Conservation (phyloP, 2,888 invertebrate genomes). For the Willowsia nigromaculata region DNA sequence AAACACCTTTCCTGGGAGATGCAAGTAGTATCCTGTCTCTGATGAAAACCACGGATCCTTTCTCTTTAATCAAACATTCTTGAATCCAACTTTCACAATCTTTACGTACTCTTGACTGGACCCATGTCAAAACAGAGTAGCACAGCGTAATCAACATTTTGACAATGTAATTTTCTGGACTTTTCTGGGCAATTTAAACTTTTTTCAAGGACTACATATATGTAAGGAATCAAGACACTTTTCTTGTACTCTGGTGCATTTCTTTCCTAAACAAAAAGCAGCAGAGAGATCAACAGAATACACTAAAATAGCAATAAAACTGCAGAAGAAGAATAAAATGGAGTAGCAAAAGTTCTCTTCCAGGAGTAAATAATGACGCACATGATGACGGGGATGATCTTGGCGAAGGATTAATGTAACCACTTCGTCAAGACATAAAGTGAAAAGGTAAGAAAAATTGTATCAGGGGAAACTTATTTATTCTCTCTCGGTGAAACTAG, state of each 20-base stretch:
- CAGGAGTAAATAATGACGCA: conserved; percentile 10
- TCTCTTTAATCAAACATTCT: conserved; percentile 71
- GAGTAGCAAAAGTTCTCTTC: neutral
- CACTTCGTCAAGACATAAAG: neutral
- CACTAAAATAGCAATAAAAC: conserved; percentile 12
- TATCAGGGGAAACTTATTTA: neutral
- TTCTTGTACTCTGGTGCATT: conserved; percentile 30
- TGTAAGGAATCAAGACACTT: conserved; percentile 15
- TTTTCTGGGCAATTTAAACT: neutral
- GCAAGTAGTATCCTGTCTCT: conserved; percentile 54
- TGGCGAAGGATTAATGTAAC: neutral
- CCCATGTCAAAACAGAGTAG: conserved; percentile 90
- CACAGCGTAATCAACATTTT: conserved; percentile 89
- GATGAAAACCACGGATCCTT: conserved; percentile 73
- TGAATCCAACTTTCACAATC: conserved; percentile 74
- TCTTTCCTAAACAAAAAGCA: neutral
- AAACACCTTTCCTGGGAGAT: conserved; percentile 44
- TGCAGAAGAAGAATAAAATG: neutral
- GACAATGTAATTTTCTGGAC: too few species aligned
- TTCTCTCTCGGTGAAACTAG: neutral
- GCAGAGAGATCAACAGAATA: neutral
- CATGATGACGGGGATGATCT: conserved; percentile 33
- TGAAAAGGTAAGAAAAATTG: neutral
- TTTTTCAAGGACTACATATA: neutral
- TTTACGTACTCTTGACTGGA: conserved; percentile 83